Percentiles rank a stretch among this genome's conserved stretches.
Conservation (phyloP, 2,113 vertebrate genomes). For the Coryphaenoides rupestris region DNA sequence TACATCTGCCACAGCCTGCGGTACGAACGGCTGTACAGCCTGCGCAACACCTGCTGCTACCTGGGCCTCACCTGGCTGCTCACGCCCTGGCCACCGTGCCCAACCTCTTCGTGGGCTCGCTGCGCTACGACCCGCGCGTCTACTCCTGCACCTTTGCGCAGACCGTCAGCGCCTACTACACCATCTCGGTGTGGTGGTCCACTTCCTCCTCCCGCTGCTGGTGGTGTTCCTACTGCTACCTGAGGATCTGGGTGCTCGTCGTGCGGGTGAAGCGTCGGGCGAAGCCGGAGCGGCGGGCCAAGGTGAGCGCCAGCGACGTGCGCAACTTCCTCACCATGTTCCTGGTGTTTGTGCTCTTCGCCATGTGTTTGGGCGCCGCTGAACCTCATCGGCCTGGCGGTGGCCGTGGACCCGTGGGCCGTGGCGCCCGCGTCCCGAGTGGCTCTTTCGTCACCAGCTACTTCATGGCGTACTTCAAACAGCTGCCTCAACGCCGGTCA, state of each 20-base stretch:
- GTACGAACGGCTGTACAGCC: constrained; percentile 71
- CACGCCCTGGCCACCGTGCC: constrained; percentile 70
- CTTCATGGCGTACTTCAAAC: constrained; percentile 73
- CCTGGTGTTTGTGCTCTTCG: constrained; percentile 70
- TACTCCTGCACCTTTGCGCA: constrained; percentile 73
- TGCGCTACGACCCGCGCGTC: constrained; percentile 73
- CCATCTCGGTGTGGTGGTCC: constrained; percentile 71
- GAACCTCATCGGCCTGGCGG: constrained; percentile 67
- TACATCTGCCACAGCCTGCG: constrained; percentile 71
- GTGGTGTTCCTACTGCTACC: constrained; percentile 77
- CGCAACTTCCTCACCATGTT: constrained; percentile 77
- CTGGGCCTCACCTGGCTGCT: constrained; percentile 73
- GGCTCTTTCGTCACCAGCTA: constrained; percentile 70
- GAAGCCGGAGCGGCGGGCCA: constrained; percentile 61
- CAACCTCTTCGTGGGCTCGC: constrained; percentile 73
- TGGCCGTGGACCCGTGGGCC: constrained; percentile 58
- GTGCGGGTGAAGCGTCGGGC: constrained; percentile 70
- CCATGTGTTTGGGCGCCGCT: constrained; percentile 70
- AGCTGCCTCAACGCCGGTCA: constrained; percentile 70
- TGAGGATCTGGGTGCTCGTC: constrained; percentile 76
- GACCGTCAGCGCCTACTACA: constrained; percentile 73
- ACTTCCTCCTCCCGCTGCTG: constrained; percentile 72
- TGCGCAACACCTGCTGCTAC: constrained; percentile 69
- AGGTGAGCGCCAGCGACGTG: constrained; percentile 69
- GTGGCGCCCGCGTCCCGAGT: constrained; percentile 66